Evolutionary conservation across 2,888 invertebrate genomes (phyloP), one percentile per base, ranked within the genome.

Genomic region (Noctuana brunneofusca): DNA sequence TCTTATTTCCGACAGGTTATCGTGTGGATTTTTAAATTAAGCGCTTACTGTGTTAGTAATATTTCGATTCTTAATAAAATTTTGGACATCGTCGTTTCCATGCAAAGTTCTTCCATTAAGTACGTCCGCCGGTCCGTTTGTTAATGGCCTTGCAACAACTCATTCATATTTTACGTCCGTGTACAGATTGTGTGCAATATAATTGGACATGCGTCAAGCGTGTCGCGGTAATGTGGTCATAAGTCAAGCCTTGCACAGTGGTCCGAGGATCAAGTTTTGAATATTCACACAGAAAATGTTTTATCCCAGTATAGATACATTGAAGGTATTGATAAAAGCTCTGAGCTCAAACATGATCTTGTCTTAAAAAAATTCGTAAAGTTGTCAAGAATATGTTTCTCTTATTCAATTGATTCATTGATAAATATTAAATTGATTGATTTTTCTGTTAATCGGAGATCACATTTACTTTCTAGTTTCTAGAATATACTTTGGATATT

Each of bases 201-300:
- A 89, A 89, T 89, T 89, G 89, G 87, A 87, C 86, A 87, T 84
- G 86, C 84, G 88, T 89, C 89, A 88, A 81, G 82, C 81, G 78
- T 85, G 89, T 87, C 84, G 82, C 78, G 78, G 82, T 88, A 89
- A 90, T 90, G 83, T 80, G 87, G 81, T 77, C 85, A 82, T 89
- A 88, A 76, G 87, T 89, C 83, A 89, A 57, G 54, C 5, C 59
- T 12, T 18, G 49, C 54, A 55, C 62, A 62, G 62, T 62, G 62
- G 62, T 55, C 38, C 38, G 48, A 38, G 18, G 35, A 32, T 16
- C 20, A 46, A 46, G 18, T 46, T n/a, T n/a, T 41, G 14, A 16
- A 41, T 41, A 41, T 41, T 16, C 38, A 41, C 2, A 1, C 14
- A 16, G 14, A 41, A 41, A 8, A 41, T 41, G 16, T 41, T 41